Evolutionary conservation across 2,797 vertebrate species (phyloP), one percentile per base, ranked within the genome.

Genomic region (Malacoraja senta): DNA sequence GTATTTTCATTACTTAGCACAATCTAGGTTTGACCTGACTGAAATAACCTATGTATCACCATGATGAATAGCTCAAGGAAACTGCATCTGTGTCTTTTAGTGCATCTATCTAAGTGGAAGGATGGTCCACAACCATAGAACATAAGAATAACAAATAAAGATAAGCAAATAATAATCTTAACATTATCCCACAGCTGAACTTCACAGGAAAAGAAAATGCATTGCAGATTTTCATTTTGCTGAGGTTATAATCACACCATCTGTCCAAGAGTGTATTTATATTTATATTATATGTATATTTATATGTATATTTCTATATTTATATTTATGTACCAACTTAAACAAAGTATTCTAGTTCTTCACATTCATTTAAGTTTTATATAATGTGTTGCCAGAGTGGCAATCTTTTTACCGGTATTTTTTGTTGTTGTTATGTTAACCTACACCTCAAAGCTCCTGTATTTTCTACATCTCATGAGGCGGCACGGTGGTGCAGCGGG

Each of bases 241-340:
- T 58, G 58, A 83, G 21, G 24, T 83, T 81, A 81, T 81, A 81
- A 81, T 81, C 79, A 81, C 35, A 81, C 79, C 79, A 81, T 81
- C 79, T 81, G 38, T 81, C 9, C 19, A 24, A 53, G 79, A 44
- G 77, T 79, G 32, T 17, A 32, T 15, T 79, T 44, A 17, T 81
- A 19, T 35, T 7, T 81, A 53, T 53, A 53, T 53, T 53, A 53
- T 6, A 44, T 44, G 3, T 44, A 44, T 44, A 44, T 44, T 79
- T 44, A 15, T 44, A 19, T 19, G 15, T 81, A 53, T 53, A 53
- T 53, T 53, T 53, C 44, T 53, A 53, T 53, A 53, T 53, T 53
- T 53, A 53, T 53, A 53, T 53, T 53, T 53, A 53, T 53, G 44
- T 53, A 53, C 44, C 44, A 53, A 53, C 78, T 44, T 38, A 80